Base-by-base conservation (phyloP, 2,888 invertebrate species). In the Cancer borealis region DNA sequence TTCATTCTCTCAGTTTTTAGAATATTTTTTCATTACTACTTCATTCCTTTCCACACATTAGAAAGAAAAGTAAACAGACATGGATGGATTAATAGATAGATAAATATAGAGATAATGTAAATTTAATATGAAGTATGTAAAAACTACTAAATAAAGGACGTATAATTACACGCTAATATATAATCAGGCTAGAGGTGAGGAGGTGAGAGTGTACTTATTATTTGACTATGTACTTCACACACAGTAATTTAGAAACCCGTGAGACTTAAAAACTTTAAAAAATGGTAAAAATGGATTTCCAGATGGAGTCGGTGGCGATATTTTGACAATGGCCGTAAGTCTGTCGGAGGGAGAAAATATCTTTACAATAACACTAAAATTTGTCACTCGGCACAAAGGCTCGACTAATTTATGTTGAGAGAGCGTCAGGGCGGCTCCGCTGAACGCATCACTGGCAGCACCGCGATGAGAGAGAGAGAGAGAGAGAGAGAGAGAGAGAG, bases 351-450 rank as follows among this genome's bases (percentile, higher is more conserved):
- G 30, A 30, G 79, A 12, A 79, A 30, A 30, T 79, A 79, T 79
- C 79, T 30, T 79, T 79, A 79, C 79, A 79, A 79, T 79, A 79
- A 79, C 79, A 79, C 79, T 79, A 79, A 79, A 79, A 79, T 79
- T 30, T 79, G 79, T 79, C 79, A 30, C 79, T 26, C n/a, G 26
- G 30, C 30, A 79, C 79, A 79, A 79, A 79, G 79, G 79, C 6
- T 26, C 79, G 30, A 30, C 79, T 26, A 79, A 30, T 79, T 79
- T 79, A 79, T 79, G 30, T 79, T 30, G 30, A 26, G 79, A 26
- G 30, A 79, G 30, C 79, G 79, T 79, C 30, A 79, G 30, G 10
- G 79, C 12, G 79, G 30, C 79, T 66, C 79, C 79, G 79, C 26
- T 0, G 1, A 30, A 30, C 8, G 30, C 30, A 30, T 30, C 30